These are phyloP conservation scores for Pituophis catenifer DNA, from an alignment of 2,113 vertebrate species.

Conservation along the genomic window DNA sequence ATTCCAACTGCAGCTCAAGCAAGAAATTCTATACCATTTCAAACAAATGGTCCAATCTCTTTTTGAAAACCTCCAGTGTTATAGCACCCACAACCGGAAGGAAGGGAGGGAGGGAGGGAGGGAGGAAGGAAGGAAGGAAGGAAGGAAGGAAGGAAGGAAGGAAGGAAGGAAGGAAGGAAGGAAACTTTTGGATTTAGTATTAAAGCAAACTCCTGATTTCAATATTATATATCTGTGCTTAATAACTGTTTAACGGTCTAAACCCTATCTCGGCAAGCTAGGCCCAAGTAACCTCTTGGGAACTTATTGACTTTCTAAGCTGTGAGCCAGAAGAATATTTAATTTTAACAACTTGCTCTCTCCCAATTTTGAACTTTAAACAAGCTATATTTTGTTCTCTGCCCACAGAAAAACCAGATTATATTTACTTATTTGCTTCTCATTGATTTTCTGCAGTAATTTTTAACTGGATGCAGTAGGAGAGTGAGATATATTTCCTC, in stretches of 20 bases:
- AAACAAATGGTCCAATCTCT: too few species aligned
- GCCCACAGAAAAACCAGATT: background rate
- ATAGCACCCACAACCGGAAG: too few species aligned
- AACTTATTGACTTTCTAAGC: background rate
- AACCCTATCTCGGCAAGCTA: background rate
- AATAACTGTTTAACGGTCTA: background rate
- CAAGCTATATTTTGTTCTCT: background rate
- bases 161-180: background rate
- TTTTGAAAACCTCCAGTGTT: too few species aligned
- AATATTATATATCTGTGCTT: conserved; percentile 38
- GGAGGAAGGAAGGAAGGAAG: background rate
- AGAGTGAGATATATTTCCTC: background rate
- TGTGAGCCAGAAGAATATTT: background rate
- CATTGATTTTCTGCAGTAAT: background rate
- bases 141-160: too few species aligned
- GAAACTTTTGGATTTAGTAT: background rate
- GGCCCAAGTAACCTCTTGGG: background rate
- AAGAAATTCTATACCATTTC: too few species aligned
- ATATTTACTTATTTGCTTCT: background rate
- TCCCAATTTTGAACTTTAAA: background rate
- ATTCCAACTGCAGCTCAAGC: too few species aligned
- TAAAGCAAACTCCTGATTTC: conserved; percentile 38
- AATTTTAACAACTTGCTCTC: background rate
- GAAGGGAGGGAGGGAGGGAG: background rate
- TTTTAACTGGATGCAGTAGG: background rate